phyloP scores from a whole-genome alignment of 2,888 invertebrate genomes.

The Dendrolimus pini region DNA sequence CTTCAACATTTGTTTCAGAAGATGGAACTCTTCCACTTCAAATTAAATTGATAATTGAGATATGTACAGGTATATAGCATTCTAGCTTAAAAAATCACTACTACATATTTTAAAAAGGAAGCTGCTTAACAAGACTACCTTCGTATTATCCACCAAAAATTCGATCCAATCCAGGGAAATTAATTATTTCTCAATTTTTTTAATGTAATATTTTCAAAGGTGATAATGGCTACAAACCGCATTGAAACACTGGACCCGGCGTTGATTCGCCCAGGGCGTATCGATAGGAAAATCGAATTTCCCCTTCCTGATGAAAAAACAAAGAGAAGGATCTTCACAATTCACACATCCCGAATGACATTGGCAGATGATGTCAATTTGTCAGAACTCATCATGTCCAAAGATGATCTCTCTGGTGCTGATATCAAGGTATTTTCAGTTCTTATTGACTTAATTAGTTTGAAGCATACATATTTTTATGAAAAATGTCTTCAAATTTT shows the following conservation, averaged over 20 bases:
- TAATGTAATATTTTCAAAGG: slow-evolving; percentile 61
- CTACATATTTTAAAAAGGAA: too few species aligned
- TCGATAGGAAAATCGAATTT: slow-evolving; percentile 99
- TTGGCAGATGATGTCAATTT: slow-evolving; percentile 97
- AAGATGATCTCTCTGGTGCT: slow-evolving; percentile 99
- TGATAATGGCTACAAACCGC: slow-evolving; percentile 98
- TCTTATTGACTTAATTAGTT: neutral
- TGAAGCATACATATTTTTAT: too few species aligned
- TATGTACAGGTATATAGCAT: too few species aligned
- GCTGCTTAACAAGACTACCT: too few species aligned
- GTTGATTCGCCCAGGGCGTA: slow-evolving; percentile 97
- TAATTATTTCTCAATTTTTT: too few species aligned
- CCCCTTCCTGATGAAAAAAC: slow-evolving; percentile 99
- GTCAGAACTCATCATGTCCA: slow-evolving; percentile 98
- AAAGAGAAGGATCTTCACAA: slow-evolving; percentile 96
- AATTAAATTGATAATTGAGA: too few species aligned
- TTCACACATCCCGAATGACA: slow-evolving; percentile 99
- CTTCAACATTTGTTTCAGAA: too few species aligned
- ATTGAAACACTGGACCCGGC: slow-evolving; percentile 99
- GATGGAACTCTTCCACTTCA: too few species aligned
- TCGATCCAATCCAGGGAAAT: too few species aligned
- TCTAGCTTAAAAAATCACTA: too few species aligned
- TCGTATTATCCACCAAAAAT: too few species aligned
- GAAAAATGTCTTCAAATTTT: neutral
- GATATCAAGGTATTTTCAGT: slow-evolving; percentile 86